Conservation (phyloP, 1,140 invertebrate species). For the Augochlora pura region DNA sequence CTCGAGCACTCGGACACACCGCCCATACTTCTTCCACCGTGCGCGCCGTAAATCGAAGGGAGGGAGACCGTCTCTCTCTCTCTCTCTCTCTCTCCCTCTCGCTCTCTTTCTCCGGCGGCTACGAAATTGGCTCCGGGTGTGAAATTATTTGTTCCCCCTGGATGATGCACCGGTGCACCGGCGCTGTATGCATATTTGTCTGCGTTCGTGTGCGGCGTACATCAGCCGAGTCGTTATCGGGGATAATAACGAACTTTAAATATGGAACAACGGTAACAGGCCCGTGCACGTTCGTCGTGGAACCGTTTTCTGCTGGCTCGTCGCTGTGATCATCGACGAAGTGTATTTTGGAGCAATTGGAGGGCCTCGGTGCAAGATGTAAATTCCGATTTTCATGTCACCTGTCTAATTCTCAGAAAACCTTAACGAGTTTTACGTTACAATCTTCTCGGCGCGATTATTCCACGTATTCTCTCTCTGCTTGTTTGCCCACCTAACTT, state of each 20-base stretch:
- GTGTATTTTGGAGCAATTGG: too few relatives aligned
- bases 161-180: neutral
- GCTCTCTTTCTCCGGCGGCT: too few relatives aligned
- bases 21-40: slow-evolving; percentile 5
- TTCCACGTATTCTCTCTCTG: too few relatives aligned
- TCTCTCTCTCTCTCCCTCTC: neutral
- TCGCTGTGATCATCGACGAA: neutral
- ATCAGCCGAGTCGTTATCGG: slow-evolving; percentile 22
- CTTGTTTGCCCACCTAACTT: too few relatives aligned
- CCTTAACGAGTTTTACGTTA: too few relatives aligned
- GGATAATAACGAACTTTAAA: slow-evolving; percentile 47
- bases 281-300: neutral
- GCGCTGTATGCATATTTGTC: neutral
- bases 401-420: too few relatives aligned
- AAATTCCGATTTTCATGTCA: too few relatives aligned
- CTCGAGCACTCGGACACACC: slow-evolving; percentile 25
- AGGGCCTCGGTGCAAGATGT: too few relatives aligned
- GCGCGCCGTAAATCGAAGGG: neutral
- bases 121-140: slow-evolving; percentile 46
- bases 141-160: slow-evolving; percentile 40
- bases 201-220: neutral
- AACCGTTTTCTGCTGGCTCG: neutral
- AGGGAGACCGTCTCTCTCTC: slow-evolving; percentile 9
- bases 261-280: slow-evolving; percentile 24
- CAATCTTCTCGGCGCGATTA: too few relatives aligned